Base-by-base conservation (phyloP, 1,140 invertebrate genomes). In the Panonychus citri region DNA sequence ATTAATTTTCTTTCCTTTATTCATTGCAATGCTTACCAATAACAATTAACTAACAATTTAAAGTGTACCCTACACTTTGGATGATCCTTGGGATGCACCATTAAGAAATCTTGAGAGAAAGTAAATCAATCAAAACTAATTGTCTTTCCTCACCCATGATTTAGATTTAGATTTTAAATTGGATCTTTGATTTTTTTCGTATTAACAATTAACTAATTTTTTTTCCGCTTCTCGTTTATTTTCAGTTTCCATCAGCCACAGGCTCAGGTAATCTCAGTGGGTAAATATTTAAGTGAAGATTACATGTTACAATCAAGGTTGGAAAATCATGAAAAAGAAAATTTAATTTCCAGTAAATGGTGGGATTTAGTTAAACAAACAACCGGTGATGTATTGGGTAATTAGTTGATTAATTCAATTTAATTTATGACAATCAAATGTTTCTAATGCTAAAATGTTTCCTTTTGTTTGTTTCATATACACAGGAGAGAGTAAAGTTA, bases 71-170 rank as follows among this genome's bases (percentile, higher is more conserved):
- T 54, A 26, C 19, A 27, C 53, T 54, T 19, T 27, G 13, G 53
- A 54, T 5, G 53, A 54, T 54, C 30, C 30, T 42, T 54, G 53
- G 53, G 53, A 54, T 42, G 50, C 50, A 13, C 50, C 50, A 27
- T 52, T 52, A 10, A 52, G 26, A 30, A 21, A n/a, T 27, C 30
- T 30, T 19, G 50, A 52, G 21, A 27, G 26, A 27, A 52, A 46
- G 43, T 46, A 46, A n/a, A 46, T 3, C 7, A 2, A 21, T 52
- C 25, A 34, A 34, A 34, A 5, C 30, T 34, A 34, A 34, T 34
- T 34, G 12, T n/a, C n/a, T n/a, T n/a, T n/a, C n/a, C n/a, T n/a
- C n/a, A n/a, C n/a, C n/a, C n/a, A n/a, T n/a, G n/a, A n/a, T n/a
- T n/a, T n/a, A n/a, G n/a, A n/a, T n/a, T n/a, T n/a, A n/a, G n/a